Evolutionary conservation across 2,797 vertebrate species (phyloP), one percentile per base, ranked within the genome.

Genomic region (Tauraco hartlaubi): DNA sequence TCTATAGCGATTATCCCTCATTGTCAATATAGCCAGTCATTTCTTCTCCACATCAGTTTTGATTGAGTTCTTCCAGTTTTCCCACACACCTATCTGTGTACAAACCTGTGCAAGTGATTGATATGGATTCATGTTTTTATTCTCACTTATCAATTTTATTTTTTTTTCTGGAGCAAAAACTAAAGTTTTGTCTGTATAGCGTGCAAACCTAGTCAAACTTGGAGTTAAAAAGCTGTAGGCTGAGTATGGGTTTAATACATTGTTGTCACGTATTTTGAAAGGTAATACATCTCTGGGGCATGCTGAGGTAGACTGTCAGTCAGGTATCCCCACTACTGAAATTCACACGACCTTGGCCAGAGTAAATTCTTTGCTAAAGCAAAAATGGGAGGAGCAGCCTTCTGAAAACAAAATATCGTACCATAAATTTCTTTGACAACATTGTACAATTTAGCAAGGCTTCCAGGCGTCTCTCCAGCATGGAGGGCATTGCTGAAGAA

Each of bases 371-470:
- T 94, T 86, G 62, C 58, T 88, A 48, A 91, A 88, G 90, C 59
- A 94, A 35, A 92, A 76, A 58, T 33, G 56, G 93, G 92, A 93
- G 90, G 92, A 94, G 80, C 41, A 82, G 59, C 61, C 37, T 56
- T 64, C 81, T 1, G 9, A 93, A 93, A 79, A 4, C 77, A 89
- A 80, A 92, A 89, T 80, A 71, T 31, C 61, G 52, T 62, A 58
- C 56, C 77, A 96, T 95, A 92, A 94, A 96, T 96, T 92, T 94
- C 49, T 94, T 91, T 97, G 94, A 97, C 90, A 91, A 54, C 2
- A 2, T 97, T 97, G 82, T 72, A 86, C 92, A 96, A 95, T 49
- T 39, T 26, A 74, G 59, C 12, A 75, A 78, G 72, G 39, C 67
- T 92, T 96, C 62, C 14, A 1, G 0, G 81, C 1, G 1, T 84